phyloP scores from a whole-genome alignment of 2,888 invertebrate species.

The Trichogramma dendrolimi region DNA sequence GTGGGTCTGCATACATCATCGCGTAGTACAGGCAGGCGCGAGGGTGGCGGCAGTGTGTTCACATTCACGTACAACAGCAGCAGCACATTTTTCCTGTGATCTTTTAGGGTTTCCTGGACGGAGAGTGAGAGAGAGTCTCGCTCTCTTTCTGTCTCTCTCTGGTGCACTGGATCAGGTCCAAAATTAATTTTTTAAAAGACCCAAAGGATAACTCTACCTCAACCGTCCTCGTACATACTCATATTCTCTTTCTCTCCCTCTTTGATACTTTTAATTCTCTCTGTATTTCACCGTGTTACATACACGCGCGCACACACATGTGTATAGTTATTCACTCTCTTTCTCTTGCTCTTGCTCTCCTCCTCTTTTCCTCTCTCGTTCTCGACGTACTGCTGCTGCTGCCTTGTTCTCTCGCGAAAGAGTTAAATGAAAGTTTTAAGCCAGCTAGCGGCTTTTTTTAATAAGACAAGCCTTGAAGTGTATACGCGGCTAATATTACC shows the following conservation, averaged over 20 bases:
- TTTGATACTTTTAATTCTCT: conserved; percentile 25
- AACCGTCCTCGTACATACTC: conserved; percentile 12
- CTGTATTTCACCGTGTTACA: not conserved
- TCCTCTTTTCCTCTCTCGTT: conserved; percentile 6
- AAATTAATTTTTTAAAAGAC: conserved; percentile 47
- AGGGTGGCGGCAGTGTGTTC: conserved; percentile 29
- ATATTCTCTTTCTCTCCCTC: conserved; percentile 21
- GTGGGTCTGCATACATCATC: too few species aligned
- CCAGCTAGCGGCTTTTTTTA: conserved; percentile 27
- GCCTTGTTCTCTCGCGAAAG: conserved; percentile 9
- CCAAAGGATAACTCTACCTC: conserved; percentile 35
- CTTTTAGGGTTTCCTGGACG: conserved; percentile 47
- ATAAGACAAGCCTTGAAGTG: conserved; percentile 28
- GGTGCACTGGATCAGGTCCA: conserved; percentile 47
- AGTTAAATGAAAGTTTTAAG: conserved; percentile 31
- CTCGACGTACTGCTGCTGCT: not conserved
- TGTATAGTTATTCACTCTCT: too few species aligned
- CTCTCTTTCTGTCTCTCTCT: not conserved
- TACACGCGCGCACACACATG: too few species aligned
- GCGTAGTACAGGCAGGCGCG: conserved; percentile 19
- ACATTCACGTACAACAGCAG: conserved; percentile 33
- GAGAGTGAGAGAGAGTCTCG: conserved; percentile 10
- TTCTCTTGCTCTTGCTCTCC: conserved; percentile 6
- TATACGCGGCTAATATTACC: not conserved
- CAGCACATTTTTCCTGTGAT: conserved; percentile 51